Evolutionary conservation across 2,888 invertebrate species (phyloP), one percentile per base, ranked within the genome.

Genomic region (Lycocerus yunnanus): DNA sequence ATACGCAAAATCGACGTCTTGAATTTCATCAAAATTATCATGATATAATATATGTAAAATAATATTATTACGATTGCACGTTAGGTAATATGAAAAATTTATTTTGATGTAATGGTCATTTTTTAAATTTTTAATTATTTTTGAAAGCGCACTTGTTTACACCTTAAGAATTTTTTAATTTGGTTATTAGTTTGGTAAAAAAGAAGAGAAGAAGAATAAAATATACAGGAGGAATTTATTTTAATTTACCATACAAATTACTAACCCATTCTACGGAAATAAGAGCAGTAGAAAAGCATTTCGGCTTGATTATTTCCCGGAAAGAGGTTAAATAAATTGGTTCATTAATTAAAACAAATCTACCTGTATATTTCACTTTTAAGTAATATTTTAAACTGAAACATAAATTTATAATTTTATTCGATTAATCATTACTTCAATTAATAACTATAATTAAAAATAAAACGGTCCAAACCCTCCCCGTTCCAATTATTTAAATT

Each of bases 301-400:
- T 66, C 59, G 21, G 43, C 21, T 58, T 21, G 16, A 71, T 59
- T 59, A 24, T 58, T 58, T 65, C 66, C 63, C 59, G 21, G 61
- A 15, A 63, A 66, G 66, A 24, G 70, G 58, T 27, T 21, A 59
- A 71, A 71, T 59, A 70, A 70, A 70, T 70, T 15, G 59, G 18
- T 27, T 63, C 16, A 70, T 70, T 70, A 70, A 70, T 70, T 70
- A 70, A 65, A 70, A 61, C 63, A 70, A 65, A 65, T 63, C 63
- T 58, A 43, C 69, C 61, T 65, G 43, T 70, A 58, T 43, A 65
- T 65, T 21, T 21, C 18, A 61, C 9, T 24, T 69, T 65, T 27
- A 65, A 24, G 61, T 61, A 69, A 60, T 61, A 61, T 61, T 60
- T 69, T 63, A 21, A 61, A 27, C 27, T 27, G 14, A 66, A 27